These are phyloP conservation scores for Pachycephus smyrnensis DNA, from an alignment of 2,888 invertebrate species.

Conservation along the genomic window DNA sequence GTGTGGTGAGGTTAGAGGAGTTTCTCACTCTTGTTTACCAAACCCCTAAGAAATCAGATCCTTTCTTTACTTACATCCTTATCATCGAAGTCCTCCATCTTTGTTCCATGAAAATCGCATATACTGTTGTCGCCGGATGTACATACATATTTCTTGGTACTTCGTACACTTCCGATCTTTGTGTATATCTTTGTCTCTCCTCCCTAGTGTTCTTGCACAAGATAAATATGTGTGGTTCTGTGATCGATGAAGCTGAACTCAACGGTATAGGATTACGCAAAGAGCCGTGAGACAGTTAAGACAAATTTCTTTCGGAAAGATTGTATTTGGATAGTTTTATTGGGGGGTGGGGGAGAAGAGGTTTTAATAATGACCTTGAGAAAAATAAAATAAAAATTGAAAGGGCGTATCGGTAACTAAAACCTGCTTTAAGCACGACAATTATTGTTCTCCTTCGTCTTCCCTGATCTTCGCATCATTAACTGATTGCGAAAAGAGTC, in stretches of 20 bases:
- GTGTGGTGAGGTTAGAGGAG: neutral
- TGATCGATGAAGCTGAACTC: neutral
- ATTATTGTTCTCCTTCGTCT: neutral
- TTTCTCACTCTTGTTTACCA: neutral
- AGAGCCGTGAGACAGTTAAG: neutral
- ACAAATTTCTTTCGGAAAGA: neutral
- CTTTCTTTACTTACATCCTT: neutral
- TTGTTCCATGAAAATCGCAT: neutral
- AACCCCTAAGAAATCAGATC: neutral
- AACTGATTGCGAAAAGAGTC: constrained; percentile 4
- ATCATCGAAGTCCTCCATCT: neutral
- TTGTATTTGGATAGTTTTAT: neutral
- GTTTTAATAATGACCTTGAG: neutral
- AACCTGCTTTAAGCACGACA: neutral
- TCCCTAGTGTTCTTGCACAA: neutral
- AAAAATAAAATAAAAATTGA: neutral
- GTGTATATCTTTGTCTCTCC: neutral
- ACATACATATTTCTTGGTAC: neutral
- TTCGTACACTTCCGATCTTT: neutral
- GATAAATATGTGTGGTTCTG: neutral
- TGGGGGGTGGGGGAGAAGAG: neutral
- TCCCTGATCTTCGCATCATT: neutral
- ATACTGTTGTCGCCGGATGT: neutral
- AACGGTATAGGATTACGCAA: neutral
- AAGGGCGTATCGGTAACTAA: neutral